A percentile compares a stretch with the other conserved stretches of the same genome.
These are phyloP conservation scores for Gymnocephalus cernua DNA, from an alignment of 2,113 vertebrate species.

Conservation along the genomic window DNA sequence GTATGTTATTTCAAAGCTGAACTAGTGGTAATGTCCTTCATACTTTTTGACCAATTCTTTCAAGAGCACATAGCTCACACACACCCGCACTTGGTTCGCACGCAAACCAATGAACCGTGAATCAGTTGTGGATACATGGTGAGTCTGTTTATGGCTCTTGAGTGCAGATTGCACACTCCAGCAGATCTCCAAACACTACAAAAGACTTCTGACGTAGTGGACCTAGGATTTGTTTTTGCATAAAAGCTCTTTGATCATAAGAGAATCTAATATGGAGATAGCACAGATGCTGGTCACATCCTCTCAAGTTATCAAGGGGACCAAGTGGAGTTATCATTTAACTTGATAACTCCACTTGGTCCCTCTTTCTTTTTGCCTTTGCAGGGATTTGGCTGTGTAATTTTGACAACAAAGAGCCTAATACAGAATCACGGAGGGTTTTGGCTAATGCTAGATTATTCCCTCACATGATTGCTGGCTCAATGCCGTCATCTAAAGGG, in stretches of 20 bases:
- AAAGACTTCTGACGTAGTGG: not conserved
- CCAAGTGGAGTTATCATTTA: too few species aligned
- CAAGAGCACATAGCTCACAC: not conserved
- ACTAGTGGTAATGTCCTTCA: not conserved
- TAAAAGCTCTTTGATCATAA: conserved; percentile 19
- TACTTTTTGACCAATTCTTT: not conserved
- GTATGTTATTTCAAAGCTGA: not conserved
- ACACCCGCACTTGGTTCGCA: not conserved
- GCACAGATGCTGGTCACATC: conserved; percentile 11
- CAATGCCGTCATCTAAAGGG: conserved; percentile 36
- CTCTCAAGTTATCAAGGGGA: too few species aligned
- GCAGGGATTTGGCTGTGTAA: conserved; percentile 30
- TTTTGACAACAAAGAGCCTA: conserved; percentile 45
- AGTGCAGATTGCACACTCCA: not conserved
- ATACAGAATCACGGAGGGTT: conserved; percentile 28
- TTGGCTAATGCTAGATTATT: conserved; percentile 63
- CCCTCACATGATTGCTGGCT: conserved; percentile 65
- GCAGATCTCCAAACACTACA: conserved; percentile 21
- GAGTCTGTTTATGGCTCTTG: not conserved
- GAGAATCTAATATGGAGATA: conserved; percentile 24
- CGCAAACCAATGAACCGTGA: not conserved
- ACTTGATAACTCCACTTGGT: conserved; percentile 14
- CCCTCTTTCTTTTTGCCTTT: not conserved
- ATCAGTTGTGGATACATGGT: conserved; percentile 12
- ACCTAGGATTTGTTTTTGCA: conserved; percentile 14